A percentile compares a stretch with the other conserved stretches of the same genome.
Conservation (phyloP, 1,140 invertebrate genomes). For the Drosophila kepulauana region DNA sequence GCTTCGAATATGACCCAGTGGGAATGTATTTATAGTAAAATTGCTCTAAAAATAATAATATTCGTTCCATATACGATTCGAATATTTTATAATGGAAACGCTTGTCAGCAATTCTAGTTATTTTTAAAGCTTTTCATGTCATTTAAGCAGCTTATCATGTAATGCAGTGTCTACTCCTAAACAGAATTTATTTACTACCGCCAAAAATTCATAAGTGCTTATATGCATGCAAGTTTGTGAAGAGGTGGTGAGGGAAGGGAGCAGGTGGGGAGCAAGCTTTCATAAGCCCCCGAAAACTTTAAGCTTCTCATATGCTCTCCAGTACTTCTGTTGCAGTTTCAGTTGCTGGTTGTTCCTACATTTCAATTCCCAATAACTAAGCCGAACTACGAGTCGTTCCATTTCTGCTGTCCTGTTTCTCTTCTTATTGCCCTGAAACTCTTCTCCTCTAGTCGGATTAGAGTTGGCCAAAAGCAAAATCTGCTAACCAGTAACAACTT, state of each 20-base stretch:
- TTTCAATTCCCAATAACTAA: conserved; percentile 37
- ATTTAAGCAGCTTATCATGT: conserved; percentile 10
- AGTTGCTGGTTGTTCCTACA: not conserved
- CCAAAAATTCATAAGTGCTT: conserved; percentile 6
- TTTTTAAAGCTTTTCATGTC: not conserved
- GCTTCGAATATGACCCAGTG: conserved; percentile 1
- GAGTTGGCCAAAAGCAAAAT: conserved; percentile 46
- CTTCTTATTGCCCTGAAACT: conserved; percentile 22
- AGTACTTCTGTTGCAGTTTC: not conserved
- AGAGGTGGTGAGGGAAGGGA: not conserved
- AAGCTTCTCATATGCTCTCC: conserved; percentile 11
- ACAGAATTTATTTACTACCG: conserved; percentile 9
- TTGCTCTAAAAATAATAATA: not conserved
- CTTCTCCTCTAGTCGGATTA: conserved; percentile 41
- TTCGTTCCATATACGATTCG: not conserved
- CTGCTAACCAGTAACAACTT: conserved; percentile 38
- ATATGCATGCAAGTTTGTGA: conserved; percentile 4
- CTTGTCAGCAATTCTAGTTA: not conserved
- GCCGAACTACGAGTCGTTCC: not conserved
- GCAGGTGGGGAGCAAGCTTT: conserved; percentile 7
- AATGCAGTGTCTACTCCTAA: conserved; percentile 1
- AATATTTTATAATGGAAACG: not conserved
- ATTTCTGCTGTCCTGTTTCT: conserved; percentile 18
- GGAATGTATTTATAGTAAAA: not conserved
- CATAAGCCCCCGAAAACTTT: conserved; percentile 11